Conservation (phyloP, 2,888 invertebrate species). For the Eupeodes luniger region DNA sequence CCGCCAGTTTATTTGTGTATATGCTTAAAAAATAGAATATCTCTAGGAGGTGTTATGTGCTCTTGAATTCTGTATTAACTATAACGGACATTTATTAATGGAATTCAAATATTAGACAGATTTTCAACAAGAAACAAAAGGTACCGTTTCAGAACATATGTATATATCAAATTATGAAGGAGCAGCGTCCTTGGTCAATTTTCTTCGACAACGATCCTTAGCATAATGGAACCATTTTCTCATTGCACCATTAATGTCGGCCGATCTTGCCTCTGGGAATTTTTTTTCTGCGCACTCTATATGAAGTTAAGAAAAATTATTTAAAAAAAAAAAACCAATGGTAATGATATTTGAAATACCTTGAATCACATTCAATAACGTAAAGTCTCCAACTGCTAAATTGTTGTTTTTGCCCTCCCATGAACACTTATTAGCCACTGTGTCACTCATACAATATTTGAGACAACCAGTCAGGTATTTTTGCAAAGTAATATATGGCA, state of each 20-base stretch:
- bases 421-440: not conserved
- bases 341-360: not conserved
- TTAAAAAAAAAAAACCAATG: not conserved
- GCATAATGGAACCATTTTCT: slow-evolving; percentile 26
- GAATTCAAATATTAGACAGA: not conserved
- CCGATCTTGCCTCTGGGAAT: not conserved
- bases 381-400: slow-evolving; percentile 6
- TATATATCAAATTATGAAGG: not conserved
- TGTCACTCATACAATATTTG: not conserved
- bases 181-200: not conserved
- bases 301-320: not conserved
- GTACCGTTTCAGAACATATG: not conserved
- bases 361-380: not conserved
- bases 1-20: too few species aligned
- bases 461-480: not conserved
- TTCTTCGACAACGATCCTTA: slow-evolving; percentile 5
- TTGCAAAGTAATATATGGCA: slow-evolving; percentile 8
- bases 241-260: not conserved
- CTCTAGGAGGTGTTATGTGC: too few species aligned
- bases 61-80: too few species aligned
- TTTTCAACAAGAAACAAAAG: not conserved
- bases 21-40: too few species aligned
- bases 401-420: slow-evolving; percentile 12
- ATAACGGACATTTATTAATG: too few species aligned
- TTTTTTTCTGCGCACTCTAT: not conserved